Conservation (phyloP, 2,113 vertebrate species). For the Cranoglanis bouderius region DNA sequence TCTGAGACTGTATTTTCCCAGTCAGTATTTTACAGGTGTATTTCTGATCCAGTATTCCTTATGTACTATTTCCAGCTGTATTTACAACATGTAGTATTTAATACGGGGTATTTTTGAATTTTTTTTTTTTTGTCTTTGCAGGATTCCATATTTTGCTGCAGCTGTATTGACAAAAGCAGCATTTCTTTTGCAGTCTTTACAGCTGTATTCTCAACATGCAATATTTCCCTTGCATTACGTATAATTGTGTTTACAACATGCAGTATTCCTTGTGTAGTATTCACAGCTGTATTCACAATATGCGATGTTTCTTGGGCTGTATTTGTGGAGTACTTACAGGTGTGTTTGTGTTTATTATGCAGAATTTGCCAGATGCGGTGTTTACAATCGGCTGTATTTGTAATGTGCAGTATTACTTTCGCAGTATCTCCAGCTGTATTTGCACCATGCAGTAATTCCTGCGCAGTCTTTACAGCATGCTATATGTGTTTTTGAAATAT, state of each 20-base stretch:
- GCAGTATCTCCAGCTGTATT: background rate
- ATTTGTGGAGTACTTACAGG: background rate
- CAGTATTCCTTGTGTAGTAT: background rate
- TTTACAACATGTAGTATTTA: too few relatives aligned
- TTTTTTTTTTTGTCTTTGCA: too few relatives aligned
- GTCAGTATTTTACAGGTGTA: too few relatives aligned
- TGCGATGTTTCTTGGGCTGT: background rate
- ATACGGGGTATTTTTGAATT: too few relatives aligned
- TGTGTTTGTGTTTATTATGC: background rate
- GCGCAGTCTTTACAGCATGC: background rate
- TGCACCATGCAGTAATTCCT: background rate
- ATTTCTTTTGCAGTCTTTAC: background rate
- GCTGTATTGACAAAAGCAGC: background rate
- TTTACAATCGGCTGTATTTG: background rate
- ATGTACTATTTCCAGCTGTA: background rate
- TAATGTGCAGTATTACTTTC: background rate
- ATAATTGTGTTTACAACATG: background rate
- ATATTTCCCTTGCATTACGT: background rate
- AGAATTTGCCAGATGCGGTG: background rate
- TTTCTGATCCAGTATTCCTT: background rate
- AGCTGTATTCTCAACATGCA: background rate
- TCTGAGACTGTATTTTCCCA: background rate
- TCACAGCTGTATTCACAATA: background rate
- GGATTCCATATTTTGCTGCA: too few relatives aligned
- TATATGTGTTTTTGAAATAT: background rate